These are phyloP conservation scores for Cottus gobio DNA, from an alignment of 2,113 vertebrate species.

Conservation along the genomic window DNA sequence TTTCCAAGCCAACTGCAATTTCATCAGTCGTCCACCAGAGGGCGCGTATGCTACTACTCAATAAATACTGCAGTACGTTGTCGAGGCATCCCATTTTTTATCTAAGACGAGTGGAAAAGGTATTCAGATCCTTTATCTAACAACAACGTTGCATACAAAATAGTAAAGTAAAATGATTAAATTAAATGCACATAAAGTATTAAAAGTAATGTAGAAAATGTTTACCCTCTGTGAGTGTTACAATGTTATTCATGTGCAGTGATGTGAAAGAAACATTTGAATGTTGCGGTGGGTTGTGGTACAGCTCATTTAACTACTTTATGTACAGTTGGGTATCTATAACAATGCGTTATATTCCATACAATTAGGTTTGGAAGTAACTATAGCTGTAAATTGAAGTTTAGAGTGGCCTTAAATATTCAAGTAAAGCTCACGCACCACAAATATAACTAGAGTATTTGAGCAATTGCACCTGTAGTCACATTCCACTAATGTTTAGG, in stretches of 20 bases:
- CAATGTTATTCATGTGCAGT: background rate
- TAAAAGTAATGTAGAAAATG: background rate
- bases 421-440: background rate
- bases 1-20: background rate
- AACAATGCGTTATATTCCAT: background rate
- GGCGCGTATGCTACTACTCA: background rate
- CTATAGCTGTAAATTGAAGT: background rate
- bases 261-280: background rate
- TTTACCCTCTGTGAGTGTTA: background rate
- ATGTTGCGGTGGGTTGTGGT: background rate
- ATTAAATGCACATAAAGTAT: background rate
- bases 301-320: background rate
- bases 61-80: background rate
- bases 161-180: background rate
- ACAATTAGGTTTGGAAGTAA: background rate
- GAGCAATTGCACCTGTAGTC: background rate
- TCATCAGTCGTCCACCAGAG: slow-evolving; percentile 47
- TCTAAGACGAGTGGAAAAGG: background rate
- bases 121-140: background rate
- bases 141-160: background rate
- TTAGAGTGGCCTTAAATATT: background rate
- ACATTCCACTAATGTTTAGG: background rate
- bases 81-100: background rate
- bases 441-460: background rate
- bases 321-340: background rate